Conservation (phyloP, 2,888 invertebrate genomes). For the Drosophila rubida region DNA sequence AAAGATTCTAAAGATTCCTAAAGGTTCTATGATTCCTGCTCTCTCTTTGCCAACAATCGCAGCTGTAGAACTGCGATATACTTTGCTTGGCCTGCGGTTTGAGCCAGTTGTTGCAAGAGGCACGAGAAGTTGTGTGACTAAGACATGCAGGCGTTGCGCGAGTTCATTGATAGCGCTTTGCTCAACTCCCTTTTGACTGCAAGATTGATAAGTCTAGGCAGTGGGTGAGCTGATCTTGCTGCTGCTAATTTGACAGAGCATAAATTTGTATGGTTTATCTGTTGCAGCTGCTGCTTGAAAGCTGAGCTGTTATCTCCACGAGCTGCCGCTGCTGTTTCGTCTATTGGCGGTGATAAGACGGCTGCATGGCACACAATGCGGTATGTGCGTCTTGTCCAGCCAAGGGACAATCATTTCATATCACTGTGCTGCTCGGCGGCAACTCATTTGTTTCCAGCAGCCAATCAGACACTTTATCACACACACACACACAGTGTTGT, state of each 20-base stretch:
- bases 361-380: constrained; percentile 8
- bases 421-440: constrained; percentile 27
- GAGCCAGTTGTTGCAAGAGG: too few species aligned
- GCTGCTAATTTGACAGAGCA: constrained; percentile 53
- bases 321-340: constrained; percentile 35
- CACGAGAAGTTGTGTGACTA: neutral
- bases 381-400: constrained; percentile 25
- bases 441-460: constrained; percentile 27
- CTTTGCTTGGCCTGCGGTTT: too few species aligned
- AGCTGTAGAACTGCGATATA: too few species aligned
- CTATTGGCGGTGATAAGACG: constrained; percentile 42
- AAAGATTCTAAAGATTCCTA: too few species aligned
- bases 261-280: constrained; percentile 35
- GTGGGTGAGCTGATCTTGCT: constrained; percentile 35
- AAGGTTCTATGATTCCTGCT: too few species aligned
- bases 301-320: constrained; percentile 40
- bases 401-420: constrained; percentile 34
- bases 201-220: constrained; percentile 24
- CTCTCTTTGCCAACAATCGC: too few species aligned
- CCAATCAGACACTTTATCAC: constrained; percentile 47
- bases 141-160: neutral
- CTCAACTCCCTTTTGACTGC: neutral
- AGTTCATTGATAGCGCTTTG: constrained; percentile 4
- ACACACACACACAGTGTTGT: too few species aligned
- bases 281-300: constrained; percentile 10